Conservation (phyloP, 2,113 vertebrate genomes). For the Cottus gobio region DNA sequence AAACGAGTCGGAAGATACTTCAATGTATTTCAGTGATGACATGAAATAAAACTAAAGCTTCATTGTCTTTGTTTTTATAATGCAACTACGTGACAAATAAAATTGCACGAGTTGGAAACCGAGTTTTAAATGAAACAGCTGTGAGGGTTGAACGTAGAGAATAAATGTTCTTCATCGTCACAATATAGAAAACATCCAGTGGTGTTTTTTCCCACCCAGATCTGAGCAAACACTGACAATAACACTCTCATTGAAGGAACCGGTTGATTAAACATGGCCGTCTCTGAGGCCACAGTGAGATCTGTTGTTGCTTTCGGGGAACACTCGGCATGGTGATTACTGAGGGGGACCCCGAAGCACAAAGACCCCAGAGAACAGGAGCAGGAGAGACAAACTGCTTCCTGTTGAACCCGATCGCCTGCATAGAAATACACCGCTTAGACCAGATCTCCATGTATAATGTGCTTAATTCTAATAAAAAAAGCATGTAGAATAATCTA, state of each 20-base stretch:
- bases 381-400: slow-evolving; percentile 29
- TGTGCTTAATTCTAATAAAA: neutral
- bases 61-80: neutral
- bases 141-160: neutral
- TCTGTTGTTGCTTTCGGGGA: slow-evolving; percentile 41
- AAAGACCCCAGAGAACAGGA: slow-evolving; percentile 29
- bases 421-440: slow-evolving; percentile 36
- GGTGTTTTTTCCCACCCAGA: neutral
- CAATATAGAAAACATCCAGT: neutral
- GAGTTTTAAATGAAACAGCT: neutral
- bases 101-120: neutral
- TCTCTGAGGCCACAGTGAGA: neutral
- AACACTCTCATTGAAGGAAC: neutral
- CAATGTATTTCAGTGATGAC: neutral
- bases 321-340: slow-evolving; percentile 46
- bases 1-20: neutral
- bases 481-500: too few species aligned
- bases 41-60: neutral
- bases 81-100: neutral
- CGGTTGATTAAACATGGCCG: slow-evolving; percentile 6
- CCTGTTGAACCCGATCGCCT: slow-evolving; percentile 53
- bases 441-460: slow-evolving; percentile 1
- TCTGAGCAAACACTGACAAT: slow-evolving; percentile 45
- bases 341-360: slow-evolving; percentile 50
- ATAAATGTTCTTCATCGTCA: neutral